Evolutionary conservation across 2,113 vertebrate genomes (phyloP).

Genomic region (Pungitius pungitius): DNA sequence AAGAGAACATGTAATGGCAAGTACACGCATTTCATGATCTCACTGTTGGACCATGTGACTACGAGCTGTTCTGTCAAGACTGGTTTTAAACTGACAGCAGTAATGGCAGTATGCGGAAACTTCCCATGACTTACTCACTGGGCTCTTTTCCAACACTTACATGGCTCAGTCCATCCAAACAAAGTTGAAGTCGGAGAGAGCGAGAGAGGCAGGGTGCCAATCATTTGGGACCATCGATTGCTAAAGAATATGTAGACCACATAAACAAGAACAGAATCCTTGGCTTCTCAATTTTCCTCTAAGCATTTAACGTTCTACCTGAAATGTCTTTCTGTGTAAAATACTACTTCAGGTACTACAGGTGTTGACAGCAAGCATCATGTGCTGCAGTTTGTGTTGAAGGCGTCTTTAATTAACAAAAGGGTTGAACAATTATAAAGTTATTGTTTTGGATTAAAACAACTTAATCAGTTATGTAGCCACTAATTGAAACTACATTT

Average conservation of each 20-base stretch:
- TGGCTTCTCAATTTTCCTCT: not conserved
- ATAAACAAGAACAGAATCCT: not conserved
- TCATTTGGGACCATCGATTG: not conserved
- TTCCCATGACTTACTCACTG: conserved; percentile 61
- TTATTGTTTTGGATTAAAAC: not conserved
- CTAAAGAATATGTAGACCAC: not conserved
- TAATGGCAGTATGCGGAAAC: conserved; percentile 19
- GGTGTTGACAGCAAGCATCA: not conserved
- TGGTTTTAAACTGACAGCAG: conserved; percentile 20
- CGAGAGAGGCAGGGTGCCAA: conserved; percentile 14
- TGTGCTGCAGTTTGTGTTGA: not conserved
- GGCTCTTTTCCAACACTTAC: conserved; percentile 54
- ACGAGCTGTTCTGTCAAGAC: conserved; percentile 6
- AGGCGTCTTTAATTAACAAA: not conserved
- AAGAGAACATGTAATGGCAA: conserved; percentile 28
- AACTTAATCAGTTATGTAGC: not conserved
- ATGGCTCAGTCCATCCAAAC: conserved; percentile 43
- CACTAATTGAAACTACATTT: not conserved
- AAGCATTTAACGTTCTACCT: too few relatives aligned
- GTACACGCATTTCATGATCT: conserved; percentile 14
- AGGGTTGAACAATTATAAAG: not conserved
- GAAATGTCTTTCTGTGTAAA: too few relatives aligned
- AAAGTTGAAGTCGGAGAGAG: conserved; percentile 18
- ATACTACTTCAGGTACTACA: not conserved
- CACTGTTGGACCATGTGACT: conserved; percentile 3